These are phyloP conservation scores for Idaea biselata DNA, from an alignment of 2,888 invertebrate genomes.

Conservation along the genomic window DNA sequence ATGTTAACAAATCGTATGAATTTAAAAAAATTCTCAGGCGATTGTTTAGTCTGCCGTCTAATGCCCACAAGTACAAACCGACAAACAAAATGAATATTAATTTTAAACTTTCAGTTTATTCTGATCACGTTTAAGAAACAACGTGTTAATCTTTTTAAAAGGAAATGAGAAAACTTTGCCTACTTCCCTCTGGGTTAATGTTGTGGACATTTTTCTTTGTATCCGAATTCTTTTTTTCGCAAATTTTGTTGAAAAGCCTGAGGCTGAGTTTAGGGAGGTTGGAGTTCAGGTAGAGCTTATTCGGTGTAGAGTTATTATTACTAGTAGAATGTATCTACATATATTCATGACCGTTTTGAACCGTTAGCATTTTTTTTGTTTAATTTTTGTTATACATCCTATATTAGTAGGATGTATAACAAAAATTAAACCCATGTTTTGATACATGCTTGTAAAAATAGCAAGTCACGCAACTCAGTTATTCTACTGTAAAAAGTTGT, in stretches of 20 bases:
- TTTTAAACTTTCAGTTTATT: constrained; percentile 42
- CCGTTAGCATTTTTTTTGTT: too few species aligned
- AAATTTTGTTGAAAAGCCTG: constrained; percentile 9
- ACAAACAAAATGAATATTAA: constrained; percentile 42
- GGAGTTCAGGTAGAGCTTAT: not conserved
- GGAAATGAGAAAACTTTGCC: constrained; percentile 66
- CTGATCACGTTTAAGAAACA: constrained; percentile 50
- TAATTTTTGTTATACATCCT: too few species aligned
- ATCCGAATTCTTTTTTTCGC: constrained; percentile 23
- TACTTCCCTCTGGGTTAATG: constrained; percentile 35
- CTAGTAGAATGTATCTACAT: too few species aligned
- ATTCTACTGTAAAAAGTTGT: too few species aligned
- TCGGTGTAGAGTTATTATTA: not conserved
- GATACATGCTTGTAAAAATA: too few species aligned
- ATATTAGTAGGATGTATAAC: too few species aligned
- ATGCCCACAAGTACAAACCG: not conserved
- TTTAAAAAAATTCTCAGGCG: too few species aligned
- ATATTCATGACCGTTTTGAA: too few species aligned
- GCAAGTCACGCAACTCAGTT: too few species aligned
- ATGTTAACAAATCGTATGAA: too few species aligned
- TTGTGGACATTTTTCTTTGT: constrained; percentile 39
- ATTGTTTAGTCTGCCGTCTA: not conserved
- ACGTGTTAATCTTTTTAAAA: constrained; percentile 67
- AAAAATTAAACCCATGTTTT: too few species aligned
- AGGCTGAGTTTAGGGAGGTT: constrained; percentile 9